A percentile compares a stretch with the other conserved stretches of the same genome.
phyloP scores from a whole-genome alignment of 2,113 vertebrate species.

The human region GRCh38 chr11:61598001-61598500 shows the following conservation, averaged over 20 bases:
- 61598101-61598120: neutral
- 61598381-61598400: neutral
- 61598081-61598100: rapidly evolving
- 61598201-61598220: neutral
- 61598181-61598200: neutral
- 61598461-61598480: neutral
- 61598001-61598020: neutral
- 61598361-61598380: neutral
- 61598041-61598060: neutral
- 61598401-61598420: neutral
- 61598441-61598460: neutral
- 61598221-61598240: neutral
- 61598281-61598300: neutral
- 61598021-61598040: neutral
- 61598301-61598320: neutral
- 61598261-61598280: neutral
- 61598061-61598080: neutral
- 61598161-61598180: neutral
- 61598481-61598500: neutral
- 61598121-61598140: neutral
- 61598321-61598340: neutral
- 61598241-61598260: neutral
- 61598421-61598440: neutral
- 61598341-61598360: neutral
- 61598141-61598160: neutral